Evolutionary conservation across 2,113 vertebrate genomes (phyloP), one percentile per base, ranked within the genome.

Genomic region (Erpornis zantholeuca): DNA sequence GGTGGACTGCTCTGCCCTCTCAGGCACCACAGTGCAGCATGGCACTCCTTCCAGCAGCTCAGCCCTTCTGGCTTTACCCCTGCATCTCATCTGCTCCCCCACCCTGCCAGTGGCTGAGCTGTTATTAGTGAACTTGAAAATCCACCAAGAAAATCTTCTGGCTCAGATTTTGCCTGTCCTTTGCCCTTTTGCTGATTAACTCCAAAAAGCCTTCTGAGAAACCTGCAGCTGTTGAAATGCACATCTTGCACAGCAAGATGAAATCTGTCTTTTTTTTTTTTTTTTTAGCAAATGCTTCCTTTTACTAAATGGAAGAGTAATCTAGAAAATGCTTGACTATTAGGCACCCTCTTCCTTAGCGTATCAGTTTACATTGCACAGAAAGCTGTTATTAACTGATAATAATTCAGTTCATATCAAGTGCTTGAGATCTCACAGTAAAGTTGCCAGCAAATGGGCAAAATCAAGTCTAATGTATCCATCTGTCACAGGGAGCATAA

Each of bases 251-350:
- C 33, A 69, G 64, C 29, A 64, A 88, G 68, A 61, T 1, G 4
- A 87, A 90, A 65, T 70, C 20, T 45, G 9, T 15, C 11, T 23
- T 22, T 31, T 17, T 57, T 20, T 44, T n/a, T n/a, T 47, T 50
- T 47, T 59, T 77, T 59, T 53, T 21, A 59, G n/a, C 2, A 69
- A 27, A 38, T 44, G 5, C 14, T 68, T 80, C n/a, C 76, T 91
- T 91, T 83, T 47, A 65, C 35, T 50, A 94, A 90, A 61, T 66
- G 60, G 75, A 90, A 86, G 29, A 45, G 33, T 50, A 80, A 80
- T 59, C 71, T 47, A 82, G 57, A 92, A 92, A 86, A 78, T 20
- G 24, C 65, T 36, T 72, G 63, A 63, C 35, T 86, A 18, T 22
- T 27, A 56, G 57, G 59, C 49, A 49, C 29, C 52, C 11, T 40